phyloP scores from a whole-genome alignment of 2,888 invertebrate genomes.

The Seira sanloemensis region DNA sequence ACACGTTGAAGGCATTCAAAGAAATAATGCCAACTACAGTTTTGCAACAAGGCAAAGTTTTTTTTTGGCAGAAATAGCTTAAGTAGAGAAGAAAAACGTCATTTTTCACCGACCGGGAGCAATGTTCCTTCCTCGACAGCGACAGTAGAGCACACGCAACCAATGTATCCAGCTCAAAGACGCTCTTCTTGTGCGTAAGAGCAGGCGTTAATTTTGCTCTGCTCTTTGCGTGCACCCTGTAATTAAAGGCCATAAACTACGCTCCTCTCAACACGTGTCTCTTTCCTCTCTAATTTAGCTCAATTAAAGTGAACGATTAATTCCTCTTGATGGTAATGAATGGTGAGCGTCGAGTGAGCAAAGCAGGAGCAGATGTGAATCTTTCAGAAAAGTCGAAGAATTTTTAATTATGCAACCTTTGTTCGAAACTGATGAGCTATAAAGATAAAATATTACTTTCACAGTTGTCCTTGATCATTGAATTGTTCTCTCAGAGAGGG shows the following conservation, averaged over 20 bases:
- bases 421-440: neutral
- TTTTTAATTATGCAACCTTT: conserved; percentile 4
- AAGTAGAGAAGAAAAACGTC: conserved; percentile 8
- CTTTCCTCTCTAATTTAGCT: conserved; percentile 27
- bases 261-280: conserved; percentile 47
- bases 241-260: conserved; percentile 38
- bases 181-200: neutral
- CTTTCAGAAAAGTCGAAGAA: neutral
- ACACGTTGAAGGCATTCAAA: conserved; percentile 26
- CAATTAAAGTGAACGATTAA: conserved; percentile 40
- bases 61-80: neutral
- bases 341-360: conserved; percentile 17
- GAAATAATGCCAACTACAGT: conserved; percentile 26
- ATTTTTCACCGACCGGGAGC: neutral
- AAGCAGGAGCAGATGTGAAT: conserved; percentile 9
- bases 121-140: too few species aligned
- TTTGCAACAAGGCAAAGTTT: conserved; percentile 40
- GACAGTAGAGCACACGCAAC: neutral
- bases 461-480: conserved; percentile 11
- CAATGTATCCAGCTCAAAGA: conserved; percentile 7
- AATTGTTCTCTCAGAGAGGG: conserved; percentile 14
- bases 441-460: conserved; percentile 7
- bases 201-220: neutral
- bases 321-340: conserved; percentile 36
- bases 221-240: conserved; percentile 14